Base-by-base conservation (phyloP, 1,140 invertebrate species). In the Trichonephila clavipes region DNA sequence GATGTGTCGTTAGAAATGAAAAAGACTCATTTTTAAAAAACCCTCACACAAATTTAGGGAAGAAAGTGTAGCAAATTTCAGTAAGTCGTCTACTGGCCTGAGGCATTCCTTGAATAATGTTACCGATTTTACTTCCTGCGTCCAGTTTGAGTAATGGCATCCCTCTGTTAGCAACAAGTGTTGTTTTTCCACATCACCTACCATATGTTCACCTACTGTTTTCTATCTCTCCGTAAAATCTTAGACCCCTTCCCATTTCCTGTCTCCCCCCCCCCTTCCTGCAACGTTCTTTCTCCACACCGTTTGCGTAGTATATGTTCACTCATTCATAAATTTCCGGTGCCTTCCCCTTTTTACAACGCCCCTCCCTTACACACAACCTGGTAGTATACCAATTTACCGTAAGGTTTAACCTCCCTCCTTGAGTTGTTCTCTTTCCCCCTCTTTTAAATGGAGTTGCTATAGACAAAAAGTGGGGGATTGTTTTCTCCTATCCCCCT, bases 261-360 rank as follows among this genome's bases (percentile, higher is more conserved):
- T 82, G 82, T 92, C 16, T 28, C 64, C 21, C 69, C 92, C n/a
- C 62, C 64, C 62, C 28, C n/a, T 34, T 14, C 40, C 44, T 40
- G 87, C 59, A 24, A 59, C 66, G 34, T 51, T 88, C 66, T 19
- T 8, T 91, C 59, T 81, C 21, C 34, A 34, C 34, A 18, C 72
- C 44, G 6, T 28, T 83, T 18, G 24, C 24, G 81, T 81, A 93
- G 69, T 81, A 24, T 88, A 44, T 88, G 92, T 88, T 77, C 85
- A 88, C 58, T 92, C 91, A 87, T 72, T 93, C 62, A 88, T 88
- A 93, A 88, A 51, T 82, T 93, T 93, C 92, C 92, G 92, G 92
- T 93, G 58, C 24, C 8, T 21, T 16, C 90, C 58, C 82, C n/a
- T 51, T 40, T 40, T 19, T 24, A 14, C 82, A 0, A 12, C 10